phyloP scores from a whole-genome alignment of 2,797 vertebrate species.

The Hippocampus kuda region DNA sequence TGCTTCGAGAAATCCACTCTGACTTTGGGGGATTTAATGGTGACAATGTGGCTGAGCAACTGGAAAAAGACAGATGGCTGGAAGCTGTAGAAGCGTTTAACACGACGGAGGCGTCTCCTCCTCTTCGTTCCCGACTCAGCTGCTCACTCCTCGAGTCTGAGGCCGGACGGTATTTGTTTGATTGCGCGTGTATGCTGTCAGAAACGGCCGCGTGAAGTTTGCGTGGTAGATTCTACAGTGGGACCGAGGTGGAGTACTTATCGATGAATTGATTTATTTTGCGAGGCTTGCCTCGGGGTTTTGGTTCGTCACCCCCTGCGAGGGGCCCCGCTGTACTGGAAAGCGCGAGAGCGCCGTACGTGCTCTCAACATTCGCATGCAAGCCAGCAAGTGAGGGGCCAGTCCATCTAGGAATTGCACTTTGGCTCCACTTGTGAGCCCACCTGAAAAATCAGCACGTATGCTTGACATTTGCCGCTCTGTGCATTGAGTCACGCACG shows the following conservation, averaged over 20 bases:
- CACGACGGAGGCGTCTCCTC: slow-evolving; percentile 43
- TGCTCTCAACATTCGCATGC: too few species aligned
- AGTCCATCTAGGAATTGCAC: neutral
- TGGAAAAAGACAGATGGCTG: slow-evolving; percentile 49
- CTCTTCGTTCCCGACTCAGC: slow-evolving; percentile 21
- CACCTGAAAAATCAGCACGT: slow-evolving; percentile 18
- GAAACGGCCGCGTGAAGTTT: neutral
- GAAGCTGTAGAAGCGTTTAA: slow-evolving; percentile 66
- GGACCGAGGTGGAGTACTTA: too few species aligned
- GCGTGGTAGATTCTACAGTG: neutral
- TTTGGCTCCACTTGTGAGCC: slow-evolving; percentile 11
- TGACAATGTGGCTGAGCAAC: slow-evolving; percentile 37
- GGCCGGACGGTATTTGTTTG: neutral
- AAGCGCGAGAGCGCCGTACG: too few species aligned
- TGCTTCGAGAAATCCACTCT: slow-evolving; percentile 33
- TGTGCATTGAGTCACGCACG: slow-evolving; percentile 28
- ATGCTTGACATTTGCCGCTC: slow-evolving; percentile 32
- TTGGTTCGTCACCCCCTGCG: too few species aligned
- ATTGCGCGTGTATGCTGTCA: neutral
- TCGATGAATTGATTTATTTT: too few species aligned
- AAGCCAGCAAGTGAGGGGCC: too few species aligned
- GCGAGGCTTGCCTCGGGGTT: too few species aligned
- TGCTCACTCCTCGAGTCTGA: slow-evolving; percentile 14
- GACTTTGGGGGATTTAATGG: slow-evolving; percentile 37
- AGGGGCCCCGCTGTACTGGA: too few species aligned